Conservation (phyloP, 2,888 invertebrate species). For the Diaphora mendica region DNA sequence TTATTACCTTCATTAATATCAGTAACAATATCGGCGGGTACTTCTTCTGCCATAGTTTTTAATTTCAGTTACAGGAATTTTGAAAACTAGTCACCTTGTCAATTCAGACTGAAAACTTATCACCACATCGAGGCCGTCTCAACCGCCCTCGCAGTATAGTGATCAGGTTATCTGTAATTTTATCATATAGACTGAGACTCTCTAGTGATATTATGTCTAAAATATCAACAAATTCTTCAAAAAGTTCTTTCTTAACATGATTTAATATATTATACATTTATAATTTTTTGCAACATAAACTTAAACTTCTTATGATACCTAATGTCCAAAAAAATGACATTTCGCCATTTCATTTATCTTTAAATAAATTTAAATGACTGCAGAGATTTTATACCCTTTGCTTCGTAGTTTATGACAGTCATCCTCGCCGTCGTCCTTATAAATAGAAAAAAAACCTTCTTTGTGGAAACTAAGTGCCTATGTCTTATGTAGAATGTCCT, state of each 20-base stretch:
- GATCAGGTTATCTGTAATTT: conserved; percentile 74
- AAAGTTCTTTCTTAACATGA: conserved; percentile 51
- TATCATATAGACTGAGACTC: conserved; percentile 71
- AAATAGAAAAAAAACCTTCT: not conserved
- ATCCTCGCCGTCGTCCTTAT: not conserved
- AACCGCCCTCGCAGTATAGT: conserved; percentile 66
- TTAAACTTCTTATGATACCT: not conserved
- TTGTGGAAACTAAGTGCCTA: too few species aligned
- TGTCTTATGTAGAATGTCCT: too few species aligned
- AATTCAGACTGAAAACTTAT: conserved; percentile 71
- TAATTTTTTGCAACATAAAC: conserved; percentile 30
- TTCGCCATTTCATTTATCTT: not conserved
- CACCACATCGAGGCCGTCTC: conserved; percentile 66
- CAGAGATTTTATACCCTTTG: not conserved
- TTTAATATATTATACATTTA: conserved; percentile 72
- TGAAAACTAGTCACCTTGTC: conserved; percentile 10
- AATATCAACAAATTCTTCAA: conserved; percentile 67
- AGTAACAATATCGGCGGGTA: conserved; percentile 28
- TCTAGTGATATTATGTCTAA: conserved; percentile 68
- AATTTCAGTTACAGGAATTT: conserved; percentile 43
- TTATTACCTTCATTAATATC: conserved; percentile 41
- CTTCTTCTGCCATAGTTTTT: conserved; percentile 16
- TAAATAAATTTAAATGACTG: not conserved
- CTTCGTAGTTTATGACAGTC: not conserved
- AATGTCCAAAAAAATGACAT: conserved; percentile 8